A percentile compares a stretch with the other conserved stretches of the same genome.
Evolutionary conservation across 1,140 invertebrate species (phyloP).

Genomic region (Armadillidium nasatum): DNA sequence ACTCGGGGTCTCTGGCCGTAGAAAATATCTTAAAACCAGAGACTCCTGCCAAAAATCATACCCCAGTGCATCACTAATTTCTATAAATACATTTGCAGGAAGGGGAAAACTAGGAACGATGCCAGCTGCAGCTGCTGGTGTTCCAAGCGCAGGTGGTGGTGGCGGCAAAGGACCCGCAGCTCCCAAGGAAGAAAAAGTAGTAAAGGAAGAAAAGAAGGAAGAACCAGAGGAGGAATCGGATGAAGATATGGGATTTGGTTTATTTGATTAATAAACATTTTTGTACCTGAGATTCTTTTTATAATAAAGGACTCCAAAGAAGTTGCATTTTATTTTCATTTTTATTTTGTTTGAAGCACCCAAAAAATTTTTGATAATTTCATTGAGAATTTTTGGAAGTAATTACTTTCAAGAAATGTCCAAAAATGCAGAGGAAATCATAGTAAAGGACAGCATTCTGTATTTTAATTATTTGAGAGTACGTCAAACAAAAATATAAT

Average conservation of each 20-base stretch:
- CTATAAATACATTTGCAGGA: constrained; percentile 17
- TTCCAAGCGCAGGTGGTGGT: constrained; percentile 57
- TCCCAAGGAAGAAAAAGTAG: constrained; percentile 62
- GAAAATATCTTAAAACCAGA: neutral
- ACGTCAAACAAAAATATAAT: no score
- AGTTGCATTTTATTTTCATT: neutral
- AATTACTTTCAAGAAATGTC: no score
- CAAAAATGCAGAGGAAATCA: no score
- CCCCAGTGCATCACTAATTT: no score
- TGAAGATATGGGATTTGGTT: constrained; percentile 95
- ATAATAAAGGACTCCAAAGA: neutral
- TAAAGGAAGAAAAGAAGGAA: constrained; percentile 58
- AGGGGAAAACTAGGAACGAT: constrained; percentile 60
- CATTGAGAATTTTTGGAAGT: no score
- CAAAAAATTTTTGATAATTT: no score
- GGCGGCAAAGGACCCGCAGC: constrained; percentile 55
- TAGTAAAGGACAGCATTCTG: no score
- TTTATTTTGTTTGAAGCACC: no score
- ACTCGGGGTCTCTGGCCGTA: neutral
- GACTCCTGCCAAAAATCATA: neutral
- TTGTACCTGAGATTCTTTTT: neutral
- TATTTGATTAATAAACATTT: constrained; percentile 74
- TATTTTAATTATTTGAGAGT: no score
- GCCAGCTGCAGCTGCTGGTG: constrained; percentile 58
- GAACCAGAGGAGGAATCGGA: constrained; percentile 72